Evolutionary conservation across 1,140 invertebrate species (phyloP), one percentile per base, ranked within the genome.

Genomic region (Octopus sinensis): DNA sequence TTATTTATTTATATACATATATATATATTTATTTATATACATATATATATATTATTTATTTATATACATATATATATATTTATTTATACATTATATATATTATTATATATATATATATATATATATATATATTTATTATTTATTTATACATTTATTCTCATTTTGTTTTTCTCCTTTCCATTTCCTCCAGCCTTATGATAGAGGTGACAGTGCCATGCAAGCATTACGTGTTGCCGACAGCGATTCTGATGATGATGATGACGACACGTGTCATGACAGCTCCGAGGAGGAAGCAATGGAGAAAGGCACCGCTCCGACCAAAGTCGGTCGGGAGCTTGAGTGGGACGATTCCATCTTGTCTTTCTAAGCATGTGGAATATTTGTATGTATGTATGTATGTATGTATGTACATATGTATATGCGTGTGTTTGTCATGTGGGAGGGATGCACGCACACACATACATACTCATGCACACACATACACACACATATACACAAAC

Each of bases 321-420:
- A 54, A 87, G 83, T 80, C 91, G 92, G 81, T 89, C 93, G 79
- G 91, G 92, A 93, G 81, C 88, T 94, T 71, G 93, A 94, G 85
- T 94, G 93, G 93, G 93, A 94, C 88, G 92, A 94, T 88, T 93
- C 93, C 76, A 93, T 91, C 77, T 90, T 93, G 71, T 91, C 91
- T 82, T 93, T 92, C 86, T 84, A 78, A 84, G 30, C 17, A 62
- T 12, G 17, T 12, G 17, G 56, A 62, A 62, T 62, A 62, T 62
- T 12, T 62, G 17, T 62, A 62, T 62, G 17, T 62, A 62, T 62
- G 17, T 62, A 62, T 62, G 17, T 62, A 62, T 62, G 17, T 62
- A 62, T 62, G 17, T 62, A 62, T 62, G 17, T 62, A 62, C 17
- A 62, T 62, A 62, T 62, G 17, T 62, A 62, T 62, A 62, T 4